Evolutionary conservation across 1,140 invertebrate species (phyloP).

Genomic region (Drosophila eugracilis): DNA sequence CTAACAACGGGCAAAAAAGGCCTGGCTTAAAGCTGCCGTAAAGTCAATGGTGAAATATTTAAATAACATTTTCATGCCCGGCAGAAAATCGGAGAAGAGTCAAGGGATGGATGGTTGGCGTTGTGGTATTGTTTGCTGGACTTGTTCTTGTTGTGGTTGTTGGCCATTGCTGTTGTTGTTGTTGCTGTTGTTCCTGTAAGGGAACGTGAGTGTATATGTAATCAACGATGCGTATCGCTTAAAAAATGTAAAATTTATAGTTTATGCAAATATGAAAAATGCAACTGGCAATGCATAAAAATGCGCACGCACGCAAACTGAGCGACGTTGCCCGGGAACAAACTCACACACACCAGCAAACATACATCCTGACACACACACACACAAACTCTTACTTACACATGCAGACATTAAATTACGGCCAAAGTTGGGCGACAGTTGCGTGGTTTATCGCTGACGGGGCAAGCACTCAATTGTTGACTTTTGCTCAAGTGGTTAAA

Average conservation of each 20-base stretch:
- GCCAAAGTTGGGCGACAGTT: slow-evolving; percentile 83
- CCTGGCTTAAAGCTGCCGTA: slow-evolving; percentile 36
- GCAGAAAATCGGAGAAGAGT: slow-evolving; percentile 23
- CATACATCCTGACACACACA: slow-evolving; percentile 30
- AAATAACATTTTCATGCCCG: slow-evolving; percentile 64
- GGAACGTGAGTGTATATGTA: slow-evolving; percentile 44
- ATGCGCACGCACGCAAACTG: slow-evolving; percentile 82
- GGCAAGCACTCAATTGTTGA: slow-evolving; percentile 77
- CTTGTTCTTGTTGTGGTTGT: slow-evolving; percentile 55
- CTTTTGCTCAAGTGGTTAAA: slow-evolving; percentile 69
- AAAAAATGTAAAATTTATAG: slow-evolving; percentile 84
- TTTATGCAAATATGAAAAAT: slow-evolving; percentile 84
- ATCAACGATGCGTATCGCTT: slow-evolving; percentile 83
- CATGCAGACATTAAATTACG: slow-evolving; percentile 72
- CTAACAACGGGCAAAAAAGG: slow-evolving; percentile 6
- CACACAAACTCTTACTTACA: slow-evolving; percentile 13
- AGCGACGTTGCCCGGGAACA: slow-evolving; percentile 42
- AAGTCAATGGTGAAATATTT: slow-evolving; percentile 73
- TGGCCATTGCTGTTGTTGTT: slow-evolving; percentile 16
- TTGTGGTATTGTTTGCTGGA: slow-evolving; percentile 52
- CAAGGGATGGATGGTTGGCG: background rate
- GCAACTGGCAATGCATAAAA: slow-evolving; percentile 83
- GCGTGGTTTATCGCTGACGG: slow-evolving; percentile 75
- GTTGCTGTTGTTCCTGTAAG: slow-evolving; percentile 13
- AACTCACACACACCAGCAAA: slow-evolving; percentile 31